Evolutionary conservation across 2,888 invertebrate genomes (phyloP).

Genomic region (Agonopterix subpropinquella): DNA sequence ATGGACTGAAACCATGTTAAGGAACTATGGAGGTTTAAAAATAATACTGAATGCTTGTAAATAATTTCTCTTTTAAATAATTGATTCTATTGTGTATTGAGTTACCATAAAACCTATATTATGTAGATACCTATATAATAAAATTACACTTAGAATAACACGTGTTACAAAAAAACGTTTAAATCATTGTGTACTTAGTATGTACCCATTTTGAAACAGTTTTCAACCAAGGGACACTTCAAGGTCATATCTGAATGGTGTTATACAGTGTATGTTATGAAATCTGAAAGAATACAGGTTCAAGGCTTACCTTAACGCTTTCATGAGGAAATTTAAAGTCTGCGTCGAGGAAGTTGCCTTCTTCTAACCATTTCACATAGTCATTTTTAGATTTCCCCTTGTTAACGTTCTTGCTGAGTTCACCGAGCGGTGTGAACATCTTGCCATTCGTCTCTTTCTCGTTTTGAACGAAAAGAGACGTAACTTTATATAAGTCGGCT

Average conservation of each 20-base stretch:
- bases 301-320: constrained; percentile 51
- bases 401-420: constrained; percentile 56
- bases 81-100: too few relatives aligned
- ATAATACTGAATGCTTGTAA: too few relatives aligned
- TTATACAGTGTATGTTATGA: not conserved
- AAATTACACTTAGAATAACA: too few relatives aligned
- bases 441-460: constrained; percentile 64
- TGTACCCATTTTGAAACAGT: too few relatives aligned
- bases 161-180: too few relatives aligned
- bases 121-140: too few relatives aligned
- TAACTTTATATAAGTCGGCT: constrained; percentile 63
- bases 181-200: too few relatives aligned
- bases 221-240: constrained; percentile 17
- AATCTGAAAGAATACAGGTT: not conserved
- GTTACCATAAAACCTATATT: too few relatives aligned
- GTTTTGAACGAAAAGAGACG: constrained; percentile 67
- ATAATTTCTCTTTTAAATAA: too few relatives aligned
- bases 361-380: constrained; percentile 55
- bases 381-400: constrained; percentile 53
- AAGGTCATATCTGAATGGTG: constrained; percentile 23
- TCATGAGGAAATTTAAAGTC: constrained; percentile 69
- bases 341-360: constrained; percentile 47
- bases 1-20: too few relatives aligned
- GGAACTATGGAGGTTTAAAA: too few relatives aligned
- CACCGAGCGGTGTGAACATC: constrained; percentile 66